phyloP scores from a whole-genome alignment of 2,797 vertebrate genomes.

The Cephalopachus bancanus region DNA sequence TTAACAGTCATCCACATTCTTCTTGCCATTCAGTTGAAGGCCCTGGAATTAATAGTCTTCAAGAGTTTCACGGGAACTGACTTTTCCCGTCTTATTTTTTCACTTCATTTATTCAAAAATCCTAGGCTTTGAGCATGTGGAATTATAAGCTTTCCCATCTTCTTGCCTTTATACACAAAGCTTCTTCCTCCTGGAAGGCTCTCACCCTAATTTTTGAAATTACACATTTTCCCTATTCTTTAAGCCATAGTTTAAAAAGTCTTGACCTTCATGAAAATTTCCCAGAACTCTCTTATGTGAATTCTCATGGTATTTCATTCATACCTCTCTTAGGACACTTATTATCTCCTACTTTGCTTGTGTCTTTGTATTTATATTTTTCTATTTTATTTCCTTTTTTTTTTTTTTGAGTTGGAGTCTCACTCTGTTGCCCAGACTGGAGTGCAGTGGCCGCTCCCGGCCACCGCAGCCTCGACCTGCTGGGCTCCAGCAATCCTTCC shows the following conservation, averaged over 20 bases:
- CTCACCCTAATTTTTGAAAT: not conserved
- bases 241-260: conserved; percentile 37
- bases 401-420: no score
- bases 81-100: conserved; percentile 31
- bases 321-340: conserved; percentile 18
- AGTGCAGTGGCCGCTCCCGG: no score
- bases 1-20: not conserved
- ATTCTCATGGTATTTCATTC: not conserved
- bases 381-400: no score
- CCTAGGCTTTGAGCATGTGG: not conserved
- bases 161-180: not conserved
- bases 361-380: conserved; percentile 12
- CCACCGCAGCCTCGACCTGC: no score
- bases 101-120: conserved; percentile 39
- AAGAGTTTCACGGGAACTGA: not conserved
- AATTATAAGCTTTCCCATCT: conserved; percentile 34
- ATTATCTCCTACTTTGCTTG: conserved; percentile 18
- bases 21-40: not conserved
- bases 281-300: not conserved
- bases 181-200: conserved; percentile 16
- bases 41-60: conserved; percentile 21
- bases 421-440: no score
- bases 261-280: not conserved
- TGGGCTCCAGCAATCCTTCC: no score
- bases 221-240: conserved; percentile 22